Base-by-base conservation (phyloP, 2,888 invertebrate genomes). In the Callinectes sapidus region DNA sequence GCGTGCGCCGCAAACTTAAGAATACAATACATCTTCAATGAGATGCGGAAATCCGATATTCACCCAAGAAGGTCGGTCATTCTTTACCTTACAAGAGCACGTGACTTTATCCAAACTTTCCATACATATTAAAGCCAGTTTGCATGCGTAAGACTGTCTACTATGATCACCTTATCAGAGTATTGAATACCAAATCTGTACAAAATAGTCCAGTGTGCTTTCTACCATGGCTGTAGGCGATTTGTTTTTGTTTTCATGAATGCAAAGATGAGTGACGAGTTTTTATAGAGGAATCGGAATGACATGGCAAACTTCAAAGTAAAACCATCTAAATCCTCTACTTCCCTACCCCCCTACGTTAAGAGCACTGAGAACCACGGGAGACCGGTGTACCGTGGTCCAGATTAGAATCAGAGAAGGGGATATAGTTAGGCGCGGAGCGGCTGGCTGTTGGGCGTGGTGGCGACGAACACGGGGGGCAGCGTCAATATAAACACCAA, bases 401-500 rank as follows among this genome's bases (percentile, higher is more conserved):
- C 42, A n/a, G 87, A 48, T 5, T 23, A 42, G 86, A 16, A 23
- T 28, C 2, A 54, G 54, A 28, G 28, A 42, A 86, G 10, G 39
- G 39, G 87, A 54, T n/a, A 48, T n/a, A 28, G 42, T n/a, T 28
- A 71, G 71, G 23, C n/a, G 54, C 28, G 48, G 54, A 55, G 2
- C 18, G 48, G 16, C 6, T 35, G 48, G 16, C 6, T 35, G 55
- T n/a, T 54, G 28, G 54, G 55, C 18, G 55, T 55, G 35, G 35
- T 28, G 32, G 55, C 87, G 32, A 28, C n/a, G 35, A 28, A 42
- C 48, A 23, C 28, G 35, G 35, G 81, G 16, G 35, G 35, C n/a
- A 81, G 81, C 32, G 81, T 81, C 81, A 35, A 81, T 81, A 81
- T 81, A 81, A 81, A 81, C 81, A 81, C 81, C 81, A 81, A 81